Conservation (phyloP, 2,113 vertebrate genomes). For the Nothoprocta perdicaria region DNA sequence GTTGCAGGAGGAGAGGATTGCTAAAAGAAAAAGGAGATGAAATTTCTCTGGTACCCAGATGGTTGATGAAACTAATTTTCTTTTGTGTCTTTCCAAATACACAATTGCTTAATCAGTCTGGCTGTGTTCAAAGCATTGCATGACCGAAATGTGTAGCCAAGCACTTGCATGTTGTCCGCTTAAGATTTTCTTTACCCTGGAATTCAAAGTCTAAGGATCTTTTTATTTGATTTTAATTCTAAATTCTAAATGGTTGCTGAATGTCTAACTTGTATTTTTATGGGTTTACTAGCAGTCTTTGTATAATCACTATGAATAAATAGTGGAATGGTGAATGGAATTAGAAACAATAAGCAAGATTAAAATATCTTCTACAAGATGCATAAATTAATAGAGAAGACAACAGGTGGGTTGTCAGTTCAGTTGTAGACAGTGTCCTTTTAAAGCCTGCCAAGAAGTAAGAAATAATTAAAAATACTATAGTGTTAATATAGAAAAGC, state of each 20-base stretch:
- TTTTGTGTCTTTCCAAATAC: background rate
- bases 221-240: background rate
- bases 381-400: background rate
- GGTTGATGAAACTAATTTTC: background rate
- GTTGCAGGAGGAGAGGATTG: background rate
- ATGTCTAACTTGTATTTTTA: background rate
- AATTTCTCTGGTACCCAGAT: background rate
- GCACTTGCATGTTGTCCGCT: background rate
- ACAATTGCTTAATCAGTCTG: background rate
- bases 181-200: background rate
- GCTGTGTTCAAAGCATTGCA: background rate
- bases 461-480: background rate
- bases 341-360: background rate
- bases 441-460: background rate
- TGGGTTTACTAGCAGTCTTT: background rate
- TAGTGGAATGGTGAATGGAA: background rate
- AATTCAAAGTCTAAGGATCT: background rate
- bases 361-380: background rate
- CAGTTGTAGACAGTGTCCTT: background rate
- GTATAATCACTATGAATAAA: background rate
- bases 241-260: fast-evolving
- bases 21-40: background rate
- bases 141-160: background rate
- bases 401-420: background rate
- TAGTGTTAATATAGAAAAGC: background rate